A percentile compares a stretch with the other conserved stretches of the same genome.
phyloP scores from a whole-genome alignment of 2,888 invertebrate species.

The Phyto melanocephala region DNA sequence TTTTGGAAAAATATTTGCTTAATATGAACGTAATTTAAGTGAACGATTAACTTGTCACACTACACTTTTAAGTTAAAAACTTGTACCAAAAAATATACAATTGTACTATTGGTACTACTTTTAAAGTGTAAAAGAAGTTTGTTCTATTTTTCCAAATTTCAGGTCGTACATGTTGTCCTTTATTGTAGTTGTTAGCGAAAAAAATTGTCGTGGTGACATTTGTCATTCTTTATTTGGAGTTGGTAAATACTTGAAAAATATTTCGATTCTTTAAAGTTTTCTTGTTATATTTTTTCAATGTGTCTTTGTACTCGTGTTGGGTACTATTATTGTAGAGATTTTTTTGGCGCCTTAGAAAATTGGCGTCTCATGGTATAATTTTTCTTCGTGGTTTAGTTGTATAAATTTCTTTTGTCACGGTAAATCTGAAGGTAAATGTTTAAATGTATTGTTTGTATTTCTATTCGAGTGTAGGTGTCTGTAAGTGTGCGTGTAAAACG shows the following conservation, averaged over 20 bases:
- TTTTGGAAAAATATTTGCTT: too few species aligned
- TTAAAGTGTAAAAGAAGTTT: too few species aligned
- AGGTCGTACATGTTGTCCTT: not conserved
- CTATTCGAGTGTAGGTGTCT: not conserved
- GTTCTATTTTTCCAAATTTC: not conserved
- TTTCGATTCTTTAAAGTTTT: not conserved
- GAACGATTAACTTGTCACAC: too few species aligned
- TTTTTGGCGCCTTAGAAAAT: slow-evolving; percentile 63
- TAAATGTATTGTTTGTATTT: not conserved
- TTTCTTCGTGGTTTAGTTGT: not conserved
- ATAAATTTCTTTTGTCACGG: slow-evolving; percentile 24
- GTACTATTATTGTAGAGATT: slow-evolving; percentile 26
- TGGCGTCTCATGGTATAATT: slow-evolving; percentile 54
- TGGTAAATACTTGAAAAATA: slow-evolving; percentile 44
- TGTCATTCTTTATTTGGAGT: slow-evolving; percentile 47
- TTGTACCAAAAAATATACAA: too few species aligned
- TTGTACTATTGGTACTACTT: too few species aligned
- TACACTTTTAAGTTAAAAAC: too few species aligned
- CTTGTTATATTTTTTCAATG: not conserved
- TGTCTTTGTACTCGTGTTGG: not conserved
- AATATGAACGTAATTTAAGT: too few species aligned
- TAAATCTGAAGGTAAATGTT: slow-evolving; percentile 54
- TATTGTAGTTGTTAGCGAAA: not conserved
- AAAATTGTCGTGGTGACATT: not conserved
- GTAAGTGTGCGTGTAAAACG: slow-evolving; percentile 1